Conservation (phyloP, 2,888 invertebrate genomes). For the Cylloceria caligata region DNA sequence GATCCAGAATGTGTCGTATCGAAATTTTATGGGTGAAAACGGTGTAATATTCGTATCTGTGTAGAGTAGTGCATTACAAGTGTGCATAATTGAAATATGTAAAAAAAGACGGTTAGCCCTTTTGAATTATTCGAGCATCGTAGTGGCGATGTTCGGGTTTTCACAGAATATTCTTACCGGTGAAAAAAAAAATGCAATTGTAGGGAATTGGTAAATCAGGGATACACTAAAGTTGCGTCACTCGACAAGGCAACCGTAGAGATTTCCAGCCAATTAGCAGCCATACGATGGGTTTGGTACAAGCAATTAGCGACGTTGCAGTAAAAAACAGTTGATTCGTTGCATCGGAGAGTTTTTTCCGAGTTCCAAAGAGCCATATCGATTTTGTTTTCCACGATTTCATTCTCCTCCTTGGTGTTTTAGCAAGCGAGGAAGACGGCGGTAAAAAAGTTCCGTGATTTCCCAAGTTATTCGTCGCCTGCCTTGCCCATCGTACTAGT, state of each 20-base stretch:
- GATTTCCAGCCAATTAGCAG: slow-evolving; percentile 47
- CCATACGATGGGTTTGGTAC: slow-evolving; percentile 22
- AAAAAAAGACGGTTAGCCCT: no score
- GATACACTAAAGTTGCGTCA: slow-evolving; percentile 12
- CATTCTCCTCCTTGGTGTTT: slow-evolving; percentile 36
- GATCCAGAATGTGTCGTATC: no score
- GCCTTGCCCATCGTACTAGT: slow-evolving; percentile 55
- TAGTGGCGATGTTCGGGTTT: neutral
- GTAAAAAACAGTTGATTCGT: slow-evolving; percentile 36
- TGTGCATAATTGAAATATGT: no score
- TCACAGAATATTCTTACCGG: neutral
- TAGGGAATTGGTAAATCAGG: slow-evolving; percentile 27
- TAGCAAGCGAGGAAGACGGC: slow-evolving; percentile 10
- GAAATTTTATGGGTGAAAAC: no score
- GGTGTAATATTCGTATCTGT: no score
- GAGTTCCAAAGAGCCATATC: slow-evolving; percentile 39
- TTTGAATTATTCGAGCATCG: neutral
- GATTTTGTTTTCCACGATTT: slow-evolving; percentile 51
- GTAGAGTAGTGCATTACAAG: no score
- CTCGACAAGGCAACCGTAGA: slow-evolving; percentile 25
- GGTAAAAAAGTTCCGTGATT: slow-evolving; percentile 57
- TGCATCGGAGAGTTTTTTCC: slow-evolving; percentile 1
- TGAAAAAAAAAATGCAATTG: slow-evolving; percentile 12
- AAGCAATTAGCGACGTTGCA: slow-evolving; percentile 59
- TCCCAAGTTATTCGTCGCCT: slow-evolving; percentile 64